These are phyloP conservation scores for Camponotus floridanus DNA, from an alignment of 1,140 invertebrate species.

Conservation along the genomic window DNA sequence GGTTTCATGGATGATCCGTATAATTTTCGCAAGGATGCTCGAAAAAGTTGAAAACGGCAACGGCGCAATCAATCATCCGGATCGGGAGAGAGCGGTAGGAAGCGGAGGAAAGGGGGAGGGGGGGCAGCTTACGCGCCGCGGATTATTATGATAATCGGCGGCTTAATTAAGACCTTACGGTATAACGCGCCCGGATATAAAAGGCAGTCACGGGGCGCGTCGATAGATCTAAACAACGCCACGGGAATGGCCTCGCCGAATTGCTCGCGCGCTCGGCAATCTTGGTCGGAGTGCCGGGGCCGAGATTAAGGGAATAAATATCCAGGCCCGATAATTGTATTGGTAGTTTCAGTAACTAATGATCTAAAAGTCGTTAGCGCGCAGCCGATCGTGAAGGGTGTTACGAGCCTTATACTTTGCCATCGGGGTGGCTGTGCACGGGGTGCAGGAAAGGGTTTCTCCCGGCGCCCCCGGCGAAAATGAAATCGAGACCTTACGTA, in stretches of 20 bases:
- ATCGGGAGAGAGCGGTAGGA: background rate
- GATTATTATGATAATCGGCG: slow-evolving; percentile 69
- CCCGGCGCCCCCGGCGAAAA: slow-evolving; percentile 75
- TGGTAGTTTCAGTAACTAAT: slow-evolving; percentile 86
- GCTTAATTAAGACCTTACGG: slow-evolving; percentile 69
- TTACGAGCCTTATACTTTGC: slow-evolving; percentile 76
- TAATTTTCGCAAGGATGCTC: slow-evolving; percentile 42
- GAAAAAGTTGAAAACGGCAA: slow-evolving; percentile 50
- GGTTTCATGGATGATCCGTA: slow-evolving; percentile 6
- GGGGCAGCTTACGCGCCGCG: background rate
- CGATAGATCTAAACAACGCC: slow-evolving; percentile 47
- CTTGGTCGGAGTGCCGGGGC: slow-evolving; percentile 66
- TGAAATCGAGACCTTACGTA: slow-evolving; percentile 77
- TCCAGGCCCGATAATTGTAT: slow-evolving; percentile 85
- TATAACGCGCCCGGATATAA: slow-evolving; percentile 53
- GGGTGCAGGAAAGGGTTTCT: slow-evolving; percentile 10
- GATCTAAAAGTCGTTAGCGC: slow-evolving; percentile 86
- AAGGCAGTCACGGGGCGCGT: slow-evolving; percentile 18
- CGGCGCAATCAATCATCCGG: slow-evolving; percentile 58
- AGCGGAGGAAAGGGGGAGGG: background rate
- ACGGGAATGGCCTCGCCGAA: slow-evolving; percentile 73
- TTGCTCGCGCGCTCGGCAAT: slow-evolving; percentile 77
- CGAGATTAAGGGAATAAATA: slow-evolving; percentile 86
- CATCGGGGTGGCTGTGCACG: background rate
- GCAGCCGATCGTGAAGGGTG: slow-evolving; percentile 78